phyloP scores from a whole-genome alignment of 2,113 vertebrate species.

The Nanger granti region DNA sequence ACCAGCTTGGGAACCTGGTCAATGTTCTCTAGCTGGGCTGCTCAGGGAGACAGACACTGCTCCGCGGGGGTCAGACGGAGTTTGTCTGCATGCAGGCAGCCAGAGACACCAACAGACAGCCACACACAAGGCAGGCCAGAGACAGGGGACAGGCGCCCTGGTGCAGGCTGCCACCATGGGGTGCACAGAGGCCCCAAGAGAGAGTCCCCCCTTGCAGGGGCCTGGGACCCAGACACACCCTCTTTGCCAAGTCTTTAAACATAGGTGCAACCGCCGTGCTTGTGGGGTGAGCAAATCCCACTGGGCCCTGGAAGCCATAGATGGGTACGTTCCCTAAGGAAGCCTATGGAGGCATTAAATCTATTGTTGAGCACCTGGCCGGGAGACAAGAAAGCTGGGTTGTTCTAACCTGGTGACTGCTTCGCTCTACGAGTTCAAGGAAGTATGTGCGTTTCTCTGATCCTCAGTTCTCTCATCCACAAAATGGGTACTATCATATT shows the following conservation, averaged over 20 bases:
- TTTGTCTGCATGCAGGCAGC: constrained; percentile 40
- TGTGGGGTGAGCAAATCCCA: background rate
- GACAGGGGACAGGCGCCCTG: background rate
- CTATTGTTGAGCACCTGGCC: background rate
- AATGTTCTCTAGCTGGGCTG: constrained; percentile 38
- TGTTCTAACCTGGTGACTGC: background rate
- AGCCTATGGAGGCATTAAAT: background rate
- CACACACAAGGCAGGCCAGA: constrained; percentile 49
- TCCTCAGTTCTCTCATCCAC: background rate
- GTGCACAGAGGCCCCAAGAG: background rate
- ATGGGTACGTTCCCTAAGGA: background rate
- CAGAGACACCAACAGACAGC: constrained; percentile 37
- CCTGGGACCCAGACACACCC: accelerated
- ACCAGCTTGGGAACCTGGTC: constrained; percentile 62
- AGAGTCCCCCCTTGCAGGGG: background rate
- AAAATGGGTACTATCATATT: background rate
- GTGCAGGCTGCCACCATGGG: background rate
- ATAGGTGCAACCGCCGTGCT: background rate
- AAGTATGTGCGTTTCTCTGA: background rate
- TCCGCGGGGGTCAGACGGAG: constrained; percentile 55
- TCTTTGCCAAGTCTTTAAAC: background rate
- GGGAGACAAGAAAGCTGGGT: background rate
- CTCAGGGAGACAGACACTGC: constrained; percentile 34
- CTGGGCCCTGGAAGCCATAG: background rate
- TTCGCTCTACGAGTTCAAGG: background rate